Evolutionary conservation across 1,140 invertebrate species (phyloP), one percentile per base, ranked within the genome.

Genomic region (Vollenhovia emeryi): DNA sequence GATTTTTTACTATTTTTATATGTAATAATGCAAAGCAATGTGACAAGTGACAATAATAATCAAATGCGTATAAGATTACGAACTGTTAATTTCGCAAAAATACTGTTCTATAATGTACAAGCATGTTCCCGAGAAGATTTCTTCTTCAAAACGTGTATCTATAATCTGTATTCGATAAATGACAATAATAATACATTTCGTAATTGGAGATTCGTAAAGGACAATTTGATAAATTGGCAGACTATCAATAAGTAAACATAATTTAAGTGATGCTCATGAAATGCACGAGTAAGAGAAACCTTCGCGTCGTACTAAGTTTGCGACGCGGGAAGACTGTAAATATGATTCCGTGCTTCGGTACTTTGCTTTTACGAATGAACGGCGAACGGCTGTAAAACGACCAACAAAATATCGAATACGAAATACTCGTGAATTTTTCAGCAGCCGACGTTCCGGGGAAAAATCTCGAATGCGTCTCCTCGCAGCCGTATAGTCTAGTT

Each of bases 341-440:
- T 82, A 82, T 82, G 64, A 82, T 82, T 82, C 78, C 36, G 62
- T 36, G 36, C 76, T 80, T 80, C 48, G 50, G 78, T 82, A 82
- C 78, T 82, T 82, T 82, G 52, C 78, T 82, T 79, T 71, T 73
- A 82, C 78, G 78, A 82, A 82, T 82, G 64, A 82, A 82, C 64
- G 64, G 50, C 64, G 78, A 80, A 50, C 45, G 30, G 24, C 50
- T 55, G 27, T 73, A 73, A 82, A 82, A 73, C 78, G 66, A 73
- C 78, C 50, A 82, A 73, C 78, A 82, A 82, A 82, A 69, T 82
- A 71, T 36, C 50, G 78, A 82, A 82, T 82, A 82, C 78, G 78
- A 82, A 82, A 82, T 73, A 73, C 78, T 82, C 78, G 78, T 82
- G 78, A 82, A 82, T 82, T 82, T 82, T 82, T 71, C 78, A 82